These are phyloP conservation scores for Craterocephalus amniculus DNA, from an alignment of 2,797 vertebrate genomes.

Conservation along the genomic window DNA sequence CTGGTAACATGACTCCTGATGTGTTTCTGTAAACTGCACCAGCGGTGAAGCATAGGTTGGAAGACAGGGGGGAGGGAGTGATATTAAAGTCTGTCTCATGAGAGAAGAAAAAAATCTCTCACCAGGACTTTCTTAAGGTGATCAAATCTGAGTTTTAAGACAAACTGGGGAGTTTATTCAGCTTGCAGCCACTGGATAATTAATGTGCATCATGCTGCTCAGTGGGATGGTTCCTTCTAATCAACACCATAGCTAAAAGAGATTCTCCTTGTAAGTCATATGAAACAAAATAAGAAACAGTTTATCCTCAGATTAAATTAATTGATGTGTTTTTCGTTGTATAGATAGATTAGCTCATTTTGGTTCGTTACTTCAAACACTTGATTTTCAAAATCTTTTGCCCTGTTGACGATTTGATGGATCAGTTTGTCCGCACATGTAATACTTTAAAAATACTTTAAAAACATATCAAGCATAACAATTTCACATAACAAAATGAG, in stretches of 20 bases:
- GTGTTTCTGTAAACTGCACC: constrained; percentile 23
- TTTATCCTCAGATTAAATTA: constrained; percentile 10
- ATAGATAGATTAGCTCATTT: constrained; percentile 19
- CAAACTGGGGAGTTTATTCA: constrained; percentile 32
- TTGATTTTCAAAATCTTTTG: background rate
- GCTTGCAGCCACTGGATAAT: constrained; percentile 29
- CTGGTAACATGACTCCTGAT: constrained; percentile 30
- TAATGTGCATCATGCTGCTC: constrained; percentile 32
- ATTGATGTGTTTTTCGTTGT: constrained; percentile 14
- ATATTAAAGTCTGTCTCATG: constrained; percentile 11
- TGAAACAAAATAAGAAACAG: constrained; percentile 29
- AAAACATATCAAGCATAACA: background rate
- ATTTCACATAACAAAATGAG: background rate
- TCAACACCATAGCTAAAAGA: constrained; percentile 37
- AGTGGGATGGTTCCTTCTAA: constrained; percentile 40
- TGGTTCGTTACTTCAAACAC: background rate
- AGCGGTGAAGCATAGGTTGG: background rate
- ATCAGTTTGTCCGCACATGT: constrained; percentile 8
- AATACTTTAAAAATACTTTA: background rate
- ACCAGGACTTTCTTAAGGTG: constrained; percentile 14
- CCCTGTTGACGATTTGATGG: background rate
- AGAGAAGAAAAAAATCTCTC: constrained; percentile 18
- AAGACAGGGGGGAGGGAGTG: background rate
- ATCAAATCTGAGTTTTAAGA: constrained; percentile 37
- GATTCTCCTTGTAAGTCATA: constrained; percentile 15